Evolutionary conservation across 2,797 vertebrate genomes (phyloP), one percentile per base, ranked within the genome.

Genomic region (Leptodactylus fallax): DNA sequence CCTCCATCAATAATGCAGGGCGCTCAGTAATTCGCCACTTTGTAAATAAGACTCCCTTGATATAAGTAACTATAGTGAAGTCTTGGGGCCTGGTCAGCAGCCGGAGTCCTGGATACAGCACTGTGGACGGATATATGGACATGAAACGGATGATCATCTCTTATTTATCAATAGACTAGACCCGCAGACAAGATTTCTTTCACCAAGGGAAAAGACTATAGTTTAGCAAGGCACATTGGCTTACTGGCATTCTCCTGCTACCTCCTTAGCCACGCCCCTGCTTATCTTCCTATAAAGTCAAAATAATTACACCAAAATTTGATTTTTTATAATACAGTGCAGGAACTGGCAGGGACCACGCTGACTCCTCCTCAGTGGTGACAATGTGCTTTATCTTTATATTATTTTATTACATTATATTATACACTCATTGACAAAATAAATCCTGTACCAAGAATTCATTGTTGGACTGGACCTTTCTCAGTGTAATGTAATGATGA

Each of bases 1-100:
- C 6, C n/a, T 3, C 21, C 82, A 81, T 88, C 27, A 71, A 88
- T 88, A 85, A 88, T 88, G 85, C 53, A 87, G 25, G 27, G 13
- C 8, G 23, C 45, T 17, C 67, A 25, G 79, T 53, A 17, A 65
- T 80, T 71, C 45, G 51, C 51, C 21, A 47, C 36, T 65, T 85
- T 79, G 85, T 79, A 67, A 79, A 67, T 36, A 25, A 23, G 65
- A 58, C 13, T 6, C n/a, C 77, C 79, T 80, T 79, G 61, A 86
- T 86, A 36, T 36, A 36, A 36, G 36, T 36, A 36, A 36, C 36
- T 36, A 36, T 36, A 36, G 36, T 36, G 36, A 36, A 36, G 36
- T 36, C 2, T 86, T 79, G 21, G 49, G 79, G 65, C 51, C 45
- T 14, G 71, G 55, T 85, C 72, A 77, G 72, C 72, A 77, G 58